A percentile compares a stretch with the other conserved stretches of the same genome.
Conservation (phyloP, 30 jellyfish, hydroid and myxozoan genomes). For the Cassiopea andromeda region DNA sequence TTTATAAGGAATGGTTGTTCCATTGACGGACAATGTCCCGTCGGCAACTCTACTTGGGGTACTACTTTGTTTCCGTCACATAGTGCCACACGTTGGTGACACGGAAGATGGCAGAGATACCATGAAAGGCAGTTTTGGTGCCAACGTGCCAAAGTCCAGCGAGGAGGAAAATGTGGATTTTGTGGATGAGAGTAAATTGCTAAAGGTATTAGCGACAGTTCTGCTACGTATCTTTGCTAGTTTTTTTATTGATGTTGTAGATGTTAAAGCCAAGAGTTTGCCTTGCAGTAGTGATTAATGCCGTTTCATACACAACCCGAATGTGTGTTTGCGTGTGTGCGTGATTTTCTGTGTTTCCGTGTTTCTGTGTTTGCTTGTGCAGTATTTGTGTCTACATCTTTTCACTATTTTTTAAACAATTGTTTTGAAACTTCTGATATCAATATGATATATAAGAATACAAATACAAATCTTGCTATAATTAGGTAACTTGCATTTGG, state of each 20-base stretch:
- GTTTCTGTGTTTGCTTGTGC: no score
- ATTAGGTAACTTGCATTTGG: no score
- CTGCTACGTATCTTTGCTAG: neutral
- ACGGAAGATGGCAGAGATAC: constrained; percentile 44
- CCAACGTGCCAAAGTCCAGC: constrained; percentile 18
- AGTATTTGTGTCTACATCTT: no score
- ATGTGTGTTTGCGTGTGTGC: no score
- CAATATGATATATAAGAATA: no score
- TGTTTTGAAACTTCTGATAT: no score
- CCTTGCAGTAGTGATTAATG: no score
- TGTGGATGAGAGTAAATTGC: constrained; percentile 76
- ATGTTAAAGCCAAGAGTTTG: no score
- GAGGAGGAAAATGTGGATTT: constrained; percentile 41
- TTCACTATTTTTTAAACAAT: no score
- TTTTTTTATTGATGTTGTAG: neutral
- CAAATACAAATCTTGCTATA: no score
- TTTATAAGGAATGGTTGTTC: constrained; percentile 83
- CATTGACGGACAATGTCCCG: constrained; percentile 77
- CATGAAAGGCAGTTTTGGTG: constrained; percentile 91
- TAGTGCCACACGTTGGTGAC: constrained; percentile 82
- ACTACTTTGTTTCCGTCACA: constrained; percentile 86
- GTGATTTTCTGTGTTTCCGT: no score
- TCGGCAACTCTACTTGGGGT: constrained; percentile 89
- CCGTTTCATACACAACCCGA: no score
- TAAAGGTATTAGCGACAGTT: constrained; percentile 55